Percentiles rank a stretch among this genome's conserved stretches.
Conservation (phyloP, 2,113 vertebrate genomes). For the Tamias sibiricus region DNA sequence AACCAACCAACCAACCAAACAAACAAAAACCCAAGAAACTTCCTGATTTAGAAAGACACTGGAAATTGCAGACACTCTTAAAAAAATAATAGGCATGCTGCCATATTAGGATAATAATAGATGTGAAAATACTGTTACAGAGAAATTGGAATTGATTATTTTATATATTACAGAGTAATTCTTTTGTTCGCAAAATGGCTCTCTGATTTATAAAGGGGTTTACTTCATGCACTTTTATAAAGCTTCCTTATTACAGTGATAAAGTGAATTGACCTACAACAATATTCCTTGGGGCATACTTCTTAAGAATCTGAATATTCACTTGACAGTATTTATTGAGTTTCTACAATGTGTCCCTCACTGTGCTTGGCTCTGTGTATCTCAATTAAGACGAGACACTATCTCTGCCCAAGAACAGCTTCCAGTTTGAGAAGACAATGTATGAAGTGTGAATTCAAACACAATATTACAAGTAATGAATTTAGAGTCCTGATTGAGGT, state of each 20-base stretch:
- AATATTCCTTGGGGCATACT: background rate
- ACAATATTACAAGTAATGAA: background rate
- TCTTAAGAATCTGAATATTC: slow-evolving; percentile 32
- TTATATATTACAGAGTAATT: background rate
- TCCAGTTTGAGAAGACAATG: background rate
- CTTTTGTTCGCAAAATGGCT: background rate
- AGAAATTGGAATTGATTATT: background rate
- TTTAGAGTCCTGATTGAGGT: background rate
- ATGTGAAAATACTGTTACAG: background rate
- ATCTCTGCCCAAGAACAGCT: background rate
- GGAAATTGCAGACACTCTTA: background rate
- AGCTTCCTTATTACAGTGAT: background rate
- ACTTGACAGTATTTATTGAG: background rate
- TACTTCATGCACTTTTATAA: background rate
- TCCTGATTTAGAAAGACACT: slow-evolving; percentile 7
- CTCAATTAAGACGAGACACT: background rate
- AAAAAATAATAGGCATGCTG: background rate
- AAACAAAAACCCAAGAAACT: too few relatives aligned
- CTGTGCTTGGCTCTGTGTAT: background rate
- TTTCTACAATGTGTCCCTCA: background rate
- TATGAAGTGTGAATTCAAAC: background rate
- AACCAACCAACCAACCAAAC: too few relatives aligned
- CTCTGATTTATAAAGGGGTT: background rate
- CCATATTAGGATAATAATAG: background rate
- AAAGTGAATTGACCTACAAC: background rate